Base-by-base conservation (phyloP, 2,797 vertebrate genomes). In the Clarias laeviceps region DNA sequence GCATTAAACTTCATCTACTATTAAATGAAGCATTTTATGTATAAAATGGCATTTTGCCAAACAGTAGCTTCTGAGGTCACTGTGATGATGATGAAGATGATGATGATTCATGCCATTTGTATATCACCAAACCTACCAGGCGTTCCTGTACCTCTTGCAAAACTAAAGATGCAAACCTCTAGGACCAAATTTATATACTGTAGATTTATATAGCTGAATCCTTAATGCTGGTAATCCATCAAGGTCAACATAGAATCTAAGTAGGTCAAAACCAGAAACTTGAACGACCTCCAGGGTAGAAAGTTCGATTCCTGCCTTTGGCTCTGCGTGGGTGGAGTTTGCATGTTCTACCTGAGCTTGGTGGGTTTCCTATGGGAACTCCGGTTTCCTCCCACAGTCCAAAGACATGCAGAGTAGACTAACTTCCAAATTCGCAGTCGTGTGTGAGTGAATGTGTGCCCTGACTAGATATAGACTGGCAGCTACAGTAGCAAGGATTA, bases 181-280 rank as follows among this genome's bases (percentile, higher is more conserved):
- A 59, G 29, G 29, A 37, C 57, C 32, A 37, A 62, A 61, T 2
- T 37, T 37, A 24, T 37, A 27, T n/a, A n/a, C n/a, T n/a, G n/a
- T 29, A 65, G 61, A 27, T 7, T 2, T 80, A 9, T 80, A 80
- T 1, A 45, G 59, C 59, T 64, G 61, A 65, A 80, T 17, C n/a
- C 24, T 18, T 80, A 45, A 80, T 66, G 40, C 78, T 66, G 40
- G 61, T 66, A 66, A 80, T 80, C 62, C 79, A 80, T 80, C 79
- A 80, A 65, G 79, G 62, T 66, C 62, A 65, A 29, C 65, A 66
- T 80, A 27, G 27, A 66, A 24, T n/a, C 79, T 3, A 80, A 80
- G 40, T 80, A 80, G 79, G 79, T 29, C 61, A 80, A 40, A 80
- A 50, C 37, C 12, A 11, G 5, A 22, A 29, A 50, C 45, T 50